Evolutionary conservation across 2,888 invertebrate species (phyloP), one percentile per base, ranked within the genome.

Genomic region (Vanessa cardui): DNA sequence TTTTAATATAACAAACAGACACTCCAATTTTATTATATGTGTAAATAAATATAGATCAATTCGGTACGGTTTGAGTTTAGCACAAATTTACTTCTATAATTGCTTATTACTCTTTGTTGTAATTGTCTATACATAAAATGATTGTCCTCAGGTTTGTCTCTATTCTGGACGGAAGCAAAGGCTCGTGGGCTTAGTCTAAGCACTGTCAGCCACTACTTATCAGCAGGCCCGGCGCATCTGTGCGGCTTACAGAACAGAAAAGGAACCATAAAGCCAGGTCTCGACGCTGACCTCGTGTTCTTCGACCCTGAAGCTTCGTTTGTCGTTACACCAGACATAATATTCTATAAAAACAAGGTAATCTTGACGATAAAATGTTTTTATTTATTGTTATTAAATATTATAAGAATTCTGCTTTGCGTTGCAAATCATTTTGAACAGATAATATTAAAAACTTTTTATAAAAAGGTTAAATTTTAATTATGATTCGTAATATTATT

Each of bases 211-310:
- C 94, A 94, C 46, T 92, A 94, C 66, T 87, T 96, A 84, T 94
- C 94, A 63, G 81, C 87, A 12, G 94, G 92, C 15, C 95, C 96
- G 0, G 95, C 96, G 0, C 85, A 88, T 71, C 83, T 96, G 5
- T 94, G 94, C 72, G 94, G 95, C 1, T 83, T 96, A 45, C 89
- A 94, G 54, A 78, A 89, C 20, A 83, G 85, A 8, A 96, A 96
- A 81, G 96, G 96, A 0, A 88, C 92, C 66, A 83, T 96, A 60
- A 87, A 87, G 61, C 90, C 90, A 6, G 95, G 95, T 16, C 93
- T 93, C 65, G 96, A 96, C 77, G 96, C 96, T 0, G 96, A 96
- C 81, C 94, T 96, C 63, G 94, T 96, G 60, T 93, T 96, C 72
- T 96, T 96, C 92, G 93, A 95, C 83, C 95, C 96, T 1, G 94